Base-by-base conservation (phyloP, 92 coral and sea anemone species). In the Epizoanthus ramosus region DNA sequence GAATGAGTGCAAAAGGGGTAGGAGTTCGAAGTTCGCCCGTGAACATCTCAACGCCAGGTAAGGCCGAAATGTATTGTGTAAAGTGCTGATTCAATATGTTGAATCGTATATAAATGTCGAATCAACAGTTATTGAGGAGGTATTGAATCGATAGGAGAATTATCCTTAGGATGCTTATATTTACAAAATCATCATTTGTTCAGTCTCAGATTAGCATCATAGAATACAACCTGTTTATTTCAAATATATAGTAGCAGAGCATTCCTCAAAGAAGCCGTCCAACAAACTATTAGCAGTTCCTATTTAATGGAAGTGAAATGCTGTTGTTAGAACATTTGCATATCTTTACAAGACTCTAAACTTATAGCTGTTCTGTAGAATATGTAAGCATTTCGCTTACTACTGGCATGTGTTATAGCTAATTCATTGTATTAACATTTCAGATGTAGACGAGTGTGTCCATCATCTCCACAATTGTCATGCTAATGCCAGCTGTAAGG, bases 1-100 rank as follows among this genome's bases (percentile, higher is more conserved):
- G 70, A 17, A 77, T 77, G 37, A 77, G 71, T 21, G 60, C 82
- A 16, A 41, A 77, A 35, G 82, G 82, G 41, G 82, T 60, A 77
- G 82, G 82, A 77, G 8, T 77, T 14, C 65, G 82, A 31, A 77
- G 82, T 69, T 37, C 10, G 58, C 59, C 71, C 43, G 71, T 43
- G 13, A 14, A 19, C 25, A n/a, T 59, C n/a, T 12, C 82, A 23
- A 77, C 82, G 37, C 82, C 68, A 77, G 82, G 82, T 77, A 35
- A 61, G 15, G 12, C 18, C 13, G 0, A 8, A 13, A 50, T 13
- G 2, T 45, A 72, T 19, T 47, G 6, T 28, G 43, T 5, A 31
- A 17, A 5, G 43, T 31, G 37, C 15, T 37, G 14, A 24, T 64
- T 64, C 37, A 66, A 22, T 8, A 31, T 66, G 37, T 31, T 66